Evolutionary conservation across 2,113 vertebrate genomes (phyloP).

Genomic region (Balaeniceps rex): DNA sequence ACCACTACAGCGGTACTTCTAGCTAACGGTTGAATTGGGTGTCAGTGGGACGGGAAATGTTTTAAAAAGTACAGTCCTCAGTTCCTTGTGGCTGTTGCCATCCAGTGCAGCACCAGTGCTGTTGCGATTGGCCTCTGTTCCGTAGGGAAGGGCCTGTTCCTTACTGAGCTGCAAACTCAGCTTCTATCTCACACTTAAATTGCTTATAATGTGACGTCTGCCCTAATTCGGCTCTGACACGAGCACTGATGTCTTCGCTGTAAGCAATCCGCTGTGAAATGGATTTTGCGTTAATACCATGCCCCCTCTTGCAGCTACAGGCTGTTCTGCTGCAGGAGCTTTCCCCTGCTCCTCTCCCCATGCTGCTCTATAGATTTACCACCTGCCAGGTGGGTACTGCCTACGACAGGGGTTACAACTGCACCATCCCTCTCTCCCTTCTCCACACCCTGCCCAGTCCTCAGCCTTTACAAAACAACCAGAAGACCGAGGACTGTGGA

Average conservation of each 20-base stretch:
- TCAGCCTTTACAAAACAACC: not conserved
- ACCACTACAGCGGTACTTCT: not conserved
- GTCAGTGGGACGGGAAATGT: rapidly evolving
- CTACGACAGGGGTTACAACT: rapidly evolving
- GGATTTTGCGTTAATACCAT: rapidly evolving
- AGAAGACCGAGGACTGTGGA: not conserved
- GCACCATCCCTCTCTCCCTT: rapidly evolving
- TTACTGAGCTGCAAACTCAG: rapidly evolving
- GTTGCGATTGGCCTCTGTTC: not conserved
- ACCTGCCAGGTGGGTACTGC: not conserved
- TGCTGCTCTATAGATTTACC: no score
- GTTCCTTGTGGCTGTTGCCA: not conserved
- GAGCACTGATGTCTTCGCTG: not conserved
- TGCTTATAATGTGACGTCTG: rapidly evolving
- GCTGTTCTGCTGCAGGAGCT: not conserved
- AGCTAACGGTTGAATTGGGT: not conserved
- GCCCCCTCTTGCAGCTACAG: no score
- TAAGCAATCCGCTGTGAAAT: not conserved
- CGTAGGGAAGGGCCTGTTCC: not conserved
- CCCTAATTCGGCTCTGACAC: not conserved
- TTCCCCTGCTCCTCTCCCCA: not conserved
- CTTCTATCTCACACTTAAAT: not conserved
- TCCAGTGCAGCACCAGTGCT: no score
- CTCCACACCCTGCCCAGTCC: rapidly evolving
- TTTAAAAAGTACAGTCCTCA: not conserved